Percentiles rank a stretch among this genome's conserved stretches.
Evolutionary conservation across 2,113 vertebrate genomes (phyloP).

Genomic region (Prolemur simus): DNA sequence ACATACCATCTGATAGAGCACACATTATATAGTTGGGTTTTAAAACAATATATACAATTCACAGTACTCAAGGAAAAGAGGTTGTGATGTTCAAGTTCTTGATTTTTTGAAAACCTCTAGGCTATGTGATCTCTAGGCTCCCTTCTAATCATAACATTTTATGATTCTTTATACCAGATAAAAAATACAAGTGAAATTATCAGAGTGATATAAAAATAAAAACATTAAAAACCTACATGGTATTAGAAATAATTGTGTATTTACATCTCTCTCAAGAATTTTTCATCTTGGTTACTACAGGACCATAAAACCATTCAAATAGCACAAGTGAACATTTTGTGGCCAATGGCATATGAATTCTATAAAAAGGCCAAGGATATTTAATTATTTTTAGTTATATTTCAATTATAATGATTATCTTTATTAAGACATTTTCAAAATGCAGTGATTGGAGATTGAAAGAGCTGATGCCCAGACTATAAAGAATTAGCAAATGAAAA

Average conservation of each 20-base stretch:
- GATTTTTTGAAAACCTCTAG: background rate
- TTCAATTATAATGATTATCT: conserved; percentile 8
- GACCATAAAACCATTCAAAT: background rate
- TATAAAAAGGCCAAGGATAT: background rate
- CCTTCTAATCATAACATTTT: background rate
- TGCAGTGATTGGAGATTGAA: background rate
- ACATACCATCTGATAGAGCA: background rate
- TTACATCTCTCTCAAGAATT: background rate
- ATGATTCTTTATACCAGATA: background rate
- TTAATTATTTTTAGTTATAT: conserved; percentile 19
- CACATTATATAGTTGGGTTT: background rate
- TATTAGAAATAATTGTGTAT: background rate
- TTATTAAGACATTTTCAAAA: background rate
- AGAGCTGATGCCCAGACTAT: background rate
- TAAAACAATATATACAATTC: background rate
- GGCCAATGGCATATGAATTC: background rate
- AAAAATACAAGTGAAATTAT: background rate
- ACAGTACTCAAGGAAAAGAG: background rate
- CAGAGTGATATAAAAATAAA: conserved; percentile 6
- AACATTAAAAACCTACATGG: background rate
- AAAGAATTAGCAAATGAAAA: background rate
- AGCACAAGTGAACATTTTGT: background rate
- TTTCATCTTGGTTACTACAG: background rate
- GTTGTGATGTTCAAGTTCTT: background rate
- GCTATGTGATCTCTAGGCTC: background rate